These are phyloP conservation scores for Leptinotarsa peninsularis DNA, from an alignment of 2,888 invertebrate species.

Conservation along the genomic window DNA sequence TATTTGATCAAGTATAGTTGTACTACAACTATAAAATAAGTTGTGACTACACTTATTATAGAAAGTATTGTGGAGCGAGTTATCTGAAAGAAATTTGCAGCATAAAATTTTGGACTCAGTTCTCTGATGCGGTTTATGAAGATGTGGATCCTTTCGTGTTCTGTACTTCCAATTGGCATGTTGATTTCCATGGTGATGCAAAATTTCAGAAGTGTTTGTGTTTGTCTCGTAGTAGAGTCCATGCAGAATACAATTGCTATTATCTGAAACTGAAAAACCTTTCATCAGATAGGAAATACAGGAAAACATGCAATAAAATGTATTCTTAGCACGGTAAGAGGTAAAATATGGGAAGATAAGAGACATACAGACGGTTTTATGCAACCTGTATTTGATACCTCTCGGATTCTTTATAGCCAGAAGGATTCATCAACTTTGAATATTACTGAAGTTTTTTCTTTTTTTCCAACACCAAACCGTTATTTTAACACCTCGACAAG, in stretches of 20 bases:
- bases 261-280: constrained; percentile 6
- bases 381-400: no score
- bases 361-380: no score
- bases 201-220: not conserved
- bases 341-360: no score
- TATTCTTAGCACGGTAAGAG: no score
- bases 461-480: no score
- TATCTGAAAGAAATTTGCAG: constrained; percentile 17
- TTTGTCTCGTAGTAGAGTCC: not conserved
- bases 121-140: not conserved
- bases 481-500: no score
- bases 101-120: constrained; percentile 2
- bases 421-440: no score
- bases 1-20: constrained; percentile 10
- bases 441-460: no score
- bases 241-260: constrained; percentile 13
- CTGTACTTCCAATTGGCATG: not conserved
- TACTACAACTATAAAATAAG: constrained; percentile 12
- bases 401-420: no score
- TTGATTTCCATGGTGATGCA: constrained; percentile 1
- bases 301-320: not conserved
- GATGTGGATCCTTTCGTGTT: not conserved
- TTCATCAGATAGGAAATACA: not conserved
- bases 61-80: constrained; percentile 1
- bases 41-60: constrained; percentile 12